Evolutionary conservation across 2,888 invertebrate genomes (phyloP).

Genomic region (Chymomyza procnemis): DNA sequence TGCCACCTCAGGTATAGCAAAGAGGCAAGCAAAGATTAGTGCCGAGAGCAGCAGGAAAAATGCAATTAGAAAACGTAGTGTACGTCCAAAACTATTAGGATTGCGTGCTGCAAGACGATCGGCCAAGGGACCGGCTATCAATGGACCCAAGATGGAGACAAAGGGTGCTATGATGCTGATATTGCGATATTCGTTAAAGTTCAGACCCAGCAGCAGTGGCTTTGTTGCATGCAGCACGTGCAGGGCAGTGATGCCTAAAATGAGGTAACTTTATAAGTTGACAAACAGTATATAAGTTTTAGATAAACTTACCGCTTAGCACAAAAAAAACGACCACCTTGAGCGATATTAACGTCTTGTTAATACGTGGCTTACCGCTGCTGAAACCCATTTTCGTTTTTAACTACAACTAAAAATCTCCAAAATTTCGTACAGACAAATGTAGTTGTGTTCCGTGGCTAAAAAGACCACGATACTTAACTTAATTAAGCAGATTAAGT

Average conservation of each 20-base stretch:
- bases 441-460: conserved; percentile 6
- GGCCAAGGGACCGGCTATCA: conserved; percentile 87
- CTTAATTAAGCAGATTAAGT: not conserved
- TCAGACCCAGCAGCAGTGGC: conserved; percentile 81
- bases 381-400: conserved; percentile 69
- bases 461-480: not conserved
- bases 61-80: conserved; percentile 85
- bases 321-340: conserved; percentile 90
- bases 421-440: not conserved
- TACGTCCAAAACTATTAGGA: conserved; percentile 80
- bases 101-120: conserved; percentile 80
- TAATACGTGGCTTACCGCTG: conserved; percentile 80
- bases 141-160: conserved; percentile 87
- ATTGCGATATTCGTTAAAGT: conserved; percentile 85
- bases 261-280: not conserved
- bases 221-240: conserved; percentile 88
- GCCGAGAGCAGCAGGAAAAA: conserved; percentile 84
- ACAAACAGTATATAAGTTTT: not conserved
- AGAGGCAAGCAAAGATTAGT: conserved; percentile 84
- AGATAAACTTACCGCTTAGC: conserved; percentile 83
- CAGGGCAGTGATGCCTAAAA: conserved; percentile 87
- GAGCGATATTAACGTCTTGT: conserved; percentile 86
- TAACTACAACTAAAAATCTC: not conserved
- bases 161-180: conserved; percentile 89
- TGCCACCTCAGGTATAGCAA: conserved; percentile 84